phyloP scores from a whole-genome alignment of 2,797 vertebrate genomes.

The Falco biarmicus region DNA sequence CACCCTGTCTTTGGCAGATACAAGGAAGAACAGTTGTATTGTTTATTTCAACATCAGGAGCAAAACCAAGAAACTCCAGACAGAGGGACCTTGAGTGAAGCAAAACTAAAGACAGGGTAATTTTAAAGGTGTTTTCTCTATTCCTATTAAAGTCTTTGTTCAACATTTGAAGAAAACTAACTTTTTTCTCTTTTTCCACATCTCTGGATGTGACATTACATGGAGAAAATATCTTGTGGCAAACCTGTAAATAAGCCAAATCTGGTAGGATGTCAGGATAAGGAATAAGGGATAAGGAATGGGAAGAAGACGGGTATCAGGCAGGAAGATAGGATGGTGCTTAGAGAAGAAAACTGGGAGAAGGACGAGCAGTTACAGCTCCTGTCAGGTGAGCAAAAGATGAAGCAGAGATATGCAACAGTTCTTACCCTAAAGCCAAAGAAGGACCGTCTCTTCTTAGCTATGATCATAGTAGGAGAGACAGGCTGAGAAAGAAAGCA shows the following conservation, averaged over 20 bases:
- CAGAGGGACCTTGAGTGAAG: not conserved
- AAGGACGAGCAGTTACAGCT: not conserved
- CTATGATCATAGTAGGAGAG: not conserved
- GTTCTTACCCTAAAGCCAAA: not conserved
- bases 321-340: not conserved
- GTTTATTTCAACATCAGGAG: not conserved
- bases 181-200: not conserved
- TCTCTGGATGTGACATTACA: not conserved
- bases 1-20: not conserved
- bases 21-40: not conserved
- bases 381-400: not conserved
- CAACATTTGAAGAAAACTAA: not conserved
- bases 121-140: not conserved
- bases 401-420: not conserved
- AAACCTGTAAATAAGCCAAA: not conserved
- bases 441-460: not conserved
- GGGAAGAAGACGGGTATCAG: not conserved
- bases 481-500: not conserved
- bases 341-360: not conserved
- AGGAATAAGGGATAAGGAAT: not conserved
- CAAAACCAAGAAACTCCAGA: not conserved
- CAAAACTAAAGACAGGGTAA: not conserved
- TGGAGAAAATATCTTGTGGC: not conserved
- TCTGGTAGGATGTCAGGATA: not conserved
- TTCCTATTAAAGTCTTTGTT: not conserved